phyloP scores from a whole-genome alignment of 2,888 invertebrate genomes.

The Campoletis raptor region DNA sequence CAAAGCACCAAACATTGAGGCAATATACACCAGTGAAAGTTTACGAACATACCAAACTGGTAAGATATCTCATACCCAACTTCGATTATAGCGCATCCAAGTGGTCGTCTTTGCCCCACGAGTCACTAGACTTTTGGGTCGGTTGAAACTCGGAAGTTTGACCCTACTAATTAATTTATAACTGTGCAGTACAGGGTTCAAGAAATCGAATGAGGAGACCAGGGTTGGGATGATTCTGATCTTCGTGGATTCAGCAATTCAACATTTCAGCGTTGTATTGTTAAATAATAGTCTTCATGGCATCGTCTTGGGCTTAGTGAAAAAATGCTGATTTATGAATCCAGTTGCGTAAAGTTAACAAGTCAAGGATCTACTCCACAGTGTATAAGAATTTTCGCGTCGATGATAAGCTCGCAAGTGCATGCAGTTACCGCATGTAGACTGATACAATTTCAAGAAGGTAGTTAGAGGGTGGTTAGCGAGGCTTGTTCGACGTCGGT shows the following conservation, averaged over 20 bases:
- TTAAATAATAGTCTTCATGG: not conserved
- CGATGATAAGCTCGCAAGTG: conserved; percentile 34
- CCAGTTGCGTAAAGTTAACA: not conserved
- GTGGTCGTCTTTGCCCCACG: conserved; percentile 40
- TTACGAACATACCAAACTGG: conserved; percentile 74
- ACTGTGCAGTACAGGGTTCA: conserved; percentile 64
- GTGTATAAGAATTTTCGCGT: conserved; percentile 31
- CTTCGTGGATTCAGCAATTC: not conserved
- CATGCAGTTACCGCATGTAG: conserved; percentile 59
- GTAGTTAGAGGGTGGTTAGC: conserved; percentile 80
- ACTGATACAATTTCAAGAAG: conserved; percentile 82
- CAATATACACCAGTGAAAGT: conserved; percentile 75
- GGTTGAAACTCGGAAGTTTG: conserved; percentile 75
- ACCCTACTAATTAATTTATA: conserved; percentile 83
- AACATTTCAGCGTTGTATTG: not conserved
- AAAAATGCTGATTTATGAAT: not conserved
- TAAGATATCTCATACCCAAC: conserved; percentile 76
- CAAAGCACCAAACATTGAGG: conserved; percentile 81
- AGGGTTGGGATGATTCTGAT: not conserved
- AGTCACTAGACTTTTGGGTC: conserved; percentile 50
- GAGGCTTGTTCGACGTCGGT: conserved; percentile 68
- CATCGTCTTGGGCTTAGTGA: not conserved
- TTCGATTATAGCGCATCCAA: conserved; percentile 39
- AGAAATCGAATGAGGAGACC: not conserved
- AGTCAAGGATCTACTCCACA: not conserved